phyloP scores from a whole-genome alignment of 2,797 vertebrate species.

The Poecilia wingei region DNA sequence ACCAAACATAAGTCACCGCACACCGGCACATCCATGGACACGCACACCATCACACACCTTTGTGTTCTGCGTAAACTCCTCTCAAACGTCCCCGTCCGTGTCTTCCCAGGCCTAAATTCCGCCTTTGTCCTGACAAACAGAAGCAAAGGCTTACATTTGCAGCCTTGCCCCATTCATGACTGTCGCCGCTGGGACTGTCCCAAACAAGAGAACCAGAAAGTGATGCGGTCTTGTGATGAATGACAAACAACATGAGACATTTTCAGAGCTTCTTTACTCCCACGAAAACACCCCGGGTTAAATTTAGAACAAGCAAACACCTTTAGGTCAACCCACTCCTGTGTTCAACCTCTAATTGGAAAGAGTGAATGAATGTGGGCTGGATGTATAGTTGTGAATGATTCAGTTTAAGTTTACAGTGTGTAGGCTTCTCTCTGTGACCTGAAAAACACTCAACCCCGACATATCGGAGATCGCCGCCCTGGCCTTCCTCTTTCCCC shows the following conservation, averaged over 20 bases:
- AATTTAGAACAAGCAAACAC: slow-evolving; percentile 69
- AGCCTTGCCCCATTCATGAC: slow-evolving; percentile 15
- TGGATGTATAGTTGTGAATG: slow-evolving; percentile 30
- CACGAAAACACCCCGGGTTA: slow-evolving; percentile 65
- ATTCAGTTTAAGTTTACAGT: slow-evolving; percentile 61
- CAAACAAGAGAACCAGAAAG: slow-evolving; percentile 56
- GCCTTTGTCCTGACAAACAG: slow-evolving; percentile 15
- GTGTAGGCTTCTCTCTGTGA: slow-evolving; percentile 53
- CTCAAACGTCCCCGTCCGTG: neutral
- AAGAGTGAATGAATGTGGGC: slow-evolving; percentile 67
- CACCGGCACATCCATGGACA: slow-evolving; percentile 1
- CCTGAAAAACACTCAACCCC: slow-evolving; percentile 51
- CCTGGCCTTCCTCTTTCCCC: slow-evolving; percentile 40
- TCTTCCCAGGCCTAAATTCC: neutral
- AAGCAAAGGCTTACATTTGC: slow-evolving; percentile 4
- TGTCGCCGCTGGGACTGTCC: slow-evolving; percentile 59
- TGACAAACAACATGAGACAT: slow-evolving; percentile 59
- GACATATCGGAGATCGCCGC: slow-evolving; percentile 16
- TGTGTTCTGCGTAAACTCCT: slow-evolving; percentile 9
- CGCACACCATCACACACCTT: neutral
- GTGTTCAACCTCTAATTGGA: slow-evolving; percentile 62
- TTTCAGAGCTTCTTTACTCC: slow-evolving; percentile 38
- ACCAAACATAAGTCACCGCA: slow-evolving; percentile 25
- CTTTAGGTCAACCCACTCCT: slow-evolving; percentile 55
- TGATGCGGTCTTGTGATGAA: slow-evolving; percentile 43